Conservation (phyloP, 1,140 invertebrate genomes). For the Dolichoris vasculosae region DNA sequence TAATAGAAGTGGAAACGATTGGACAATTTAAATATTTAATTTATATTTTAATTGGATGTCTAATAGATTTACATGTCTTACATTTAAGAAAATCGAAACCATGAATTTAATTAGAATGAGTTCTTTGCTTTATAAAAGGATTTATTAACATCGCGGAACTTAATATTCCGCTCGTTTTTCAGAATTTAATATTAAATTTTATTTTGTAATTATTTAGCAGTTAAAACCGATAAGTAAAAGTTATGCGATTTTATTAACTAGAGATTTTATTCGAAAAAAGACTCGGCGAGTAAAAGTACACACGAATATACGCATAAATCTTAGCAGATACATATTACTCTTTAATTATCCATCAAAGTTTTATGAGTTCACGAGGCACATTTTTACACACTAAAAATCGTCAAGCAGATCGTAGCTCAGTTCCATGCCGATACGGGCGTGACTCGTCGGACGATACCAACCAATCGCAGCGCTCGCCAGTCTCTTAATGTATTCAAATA, state of each 20-base stretch:
- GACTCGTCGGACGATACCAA: slow-evolving; percentile 43
- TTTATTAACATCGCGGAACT: neutral
- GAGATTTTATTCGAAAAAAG: slow-evolving; percentile 28
- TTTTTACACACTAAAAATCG: slow-evolving; percentile 71
- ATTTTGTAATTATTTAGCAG: slow-evolving; percentile 23
- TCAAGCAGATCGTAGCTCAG: slow-evolving; percentile 72
- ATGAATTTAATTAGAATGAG: slow-evolving; percentile 6
- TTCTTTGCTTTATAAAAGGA: slow-evolving; percentile 8
- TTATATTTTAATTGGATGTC: slow-evolving; percentile 34
- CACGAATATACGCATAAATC: slow-evolving; percentile 47
- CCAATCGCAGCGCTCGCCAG: slow-evolving; percentile 62
- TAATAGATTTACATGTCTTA: slow-evolving; percentile 14
- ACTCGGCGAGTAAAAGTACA: slow-evolving; percentile 26
- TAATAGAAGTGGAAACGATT: neutral
- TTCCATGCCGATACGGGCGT: slow-evolving; percentile 61
- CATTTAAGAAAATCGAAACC: slow-evolving; percentile 19
- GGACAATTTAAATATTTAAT: slow-evolving; percentile 14
- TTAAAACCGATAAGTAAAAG: slow-evolving; percentile 22
- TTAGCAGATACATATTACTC: slow-evolving; percentile 51
- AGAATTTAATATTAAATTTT: slow-evolving; percentile 21
- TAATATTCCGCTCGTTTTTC: neutral
- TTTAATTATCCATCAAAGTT: slow-evolving; percentile 53
- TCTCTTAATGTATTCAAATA: slow-evolving; percentile 74
- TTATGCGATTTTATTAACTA: slow-evolving; percentile 18
- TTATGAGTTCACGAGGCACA: slow-evolving; percentile 42